Conservation (phyloP, 2,113 vertebrate species). For the Hystrix cristata region DNA sequence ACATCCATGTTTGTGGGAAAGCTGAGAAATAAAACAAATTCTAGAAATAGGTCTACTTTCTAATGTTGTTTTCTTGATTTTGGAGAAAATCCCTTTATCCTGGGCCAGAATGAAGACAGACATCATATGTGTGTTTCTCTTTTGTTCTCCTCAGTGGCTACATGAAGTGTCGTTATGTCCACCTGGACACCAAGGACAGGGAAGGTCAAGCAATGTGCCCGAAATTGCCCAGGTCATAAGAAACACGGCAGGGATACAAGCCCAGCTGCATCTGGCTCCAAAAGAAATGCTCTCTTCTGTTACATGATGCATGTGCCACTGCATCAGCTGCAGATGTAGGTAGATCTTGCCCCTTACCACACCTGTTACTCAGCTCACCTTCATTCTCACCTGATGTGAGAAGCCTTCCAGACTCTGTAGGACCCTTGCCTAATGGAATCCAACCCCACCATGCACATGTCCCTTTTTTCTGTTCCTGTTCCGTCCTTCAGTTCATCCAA, state of each 20-base stretch:
- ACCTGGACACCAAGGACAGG: not conserved
- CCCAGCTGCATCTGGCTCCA: not conserved
- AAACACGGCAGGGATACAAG: not conserved
- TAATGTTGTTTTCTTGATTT: not conserved
- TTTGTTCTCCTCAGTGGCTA: not conserved
- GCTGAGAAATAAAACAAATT: not conserved
- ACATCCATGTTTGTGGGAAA: not conserved
- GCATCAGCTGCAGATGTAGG: not conserved
- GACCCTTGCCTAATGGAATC: rapidly evolving
- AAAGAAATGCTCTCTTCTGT: not conserved
- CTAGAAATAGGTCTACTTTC: not conserved
- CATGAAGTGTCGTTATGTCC: not conserved
- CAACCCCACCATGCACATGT: rapidly evolving
- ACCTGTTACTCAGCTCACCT: not conserved
- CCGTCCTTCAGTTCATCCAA: not conserved
- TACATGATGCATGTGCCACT: not conserved
- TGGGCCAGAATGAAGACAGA: too few species aligned
- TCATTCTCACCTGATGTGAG: not conserved
- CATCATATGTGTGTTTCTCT: not conserved
- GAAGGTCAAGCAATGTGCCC: not conserved
- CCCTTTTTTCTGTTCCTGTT: not conserved
- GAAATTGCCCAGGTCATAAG: too few species aligned
- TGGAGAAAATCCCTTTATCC: not conserved
- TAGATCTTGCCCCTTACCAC: not conserved
- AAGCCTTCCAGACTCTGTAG: not conserved